Conservation (phyloP, 2,113 vertebrate species). For the Barnardius zonarius region DNA sequence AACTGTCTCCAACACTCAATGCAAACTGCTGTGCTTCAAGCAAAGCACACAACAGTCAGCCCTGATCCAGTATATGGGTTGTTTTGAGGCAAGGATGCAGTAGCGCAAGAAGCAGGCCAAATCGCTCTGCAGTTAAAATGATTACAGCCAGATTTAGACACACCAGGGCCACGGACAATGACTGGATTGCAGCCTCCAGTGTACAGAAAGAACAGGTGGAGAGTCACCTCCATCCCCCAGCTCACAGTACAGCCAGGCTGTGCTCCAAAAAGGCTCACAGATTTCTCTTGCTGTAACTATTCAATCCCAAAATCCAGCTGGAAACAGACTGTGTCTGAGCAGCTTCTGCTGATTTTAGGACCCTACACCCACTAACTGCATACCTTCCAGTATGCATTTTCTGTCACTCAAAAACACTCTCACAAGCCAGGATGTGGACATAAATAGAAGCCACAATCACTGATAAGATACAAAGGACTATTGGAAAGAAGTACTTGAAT, state of each 20-base stretch:
- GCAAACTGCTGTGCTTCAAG: background rate
- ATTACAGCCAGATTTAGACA: background rate
- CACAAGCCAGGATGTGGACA: background rate
- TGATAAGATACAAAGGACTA: background rate
- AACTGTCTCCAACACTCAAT: too few species aligned
- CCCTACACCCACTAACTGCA: background rate
- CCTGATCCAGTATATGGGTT: rapidly evolving
- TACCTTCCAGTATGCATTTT: background rate
- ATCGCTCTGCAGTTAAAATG: background rate
- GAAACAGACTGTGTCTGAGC: background rate
- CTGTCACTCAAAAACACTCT: background rate
- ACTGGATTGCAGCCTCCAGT: rapidly evolving
- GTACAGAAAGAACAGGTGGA: background rate
- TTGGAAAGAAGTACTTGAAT: background rate
- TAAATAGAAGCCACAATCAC: background rate
- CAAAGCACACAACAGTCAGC: rapidly evolving
- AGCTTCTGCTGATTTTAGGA: background rate
- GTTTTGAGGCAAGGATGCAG: too few species aligned
- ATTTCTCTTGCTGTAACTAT: background rate
- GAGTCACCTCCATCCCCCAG: background rate
- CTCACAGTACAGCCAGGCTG: background rate
- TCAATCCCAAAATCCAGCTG: background rate
- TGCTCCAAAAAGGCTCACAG: background rate
- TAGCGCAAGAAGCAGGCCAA: background rate
- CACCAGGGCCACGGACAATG: rapidly evolving